Base-by-base conservation (phyloP, 1,140 invertebrate genomes). In the Dreissena rostriformis region DNA sequence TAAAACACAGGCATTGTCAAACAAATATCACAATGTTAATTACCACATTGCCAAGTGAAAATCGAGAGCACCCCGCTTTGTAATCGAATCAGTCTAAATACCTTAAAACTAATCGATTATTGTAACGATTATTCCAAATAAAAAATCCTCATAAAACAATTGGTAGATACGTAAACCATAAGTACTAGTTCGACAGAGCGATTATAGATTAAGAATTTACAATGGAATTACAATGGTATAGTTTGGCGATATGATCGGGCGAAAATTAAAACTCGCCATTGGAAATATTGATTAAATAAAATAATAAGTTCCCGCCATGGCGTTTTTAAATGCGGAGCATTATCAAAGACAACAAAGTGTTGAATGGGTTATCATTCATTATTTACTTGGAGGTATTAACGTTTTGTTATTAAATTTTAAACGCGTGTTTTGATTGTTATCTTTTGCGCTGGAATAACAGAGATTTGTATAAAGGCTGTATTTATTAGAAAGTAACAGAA, bases 241-340 rank as follows among this genome's bases (percentile, higher is more conserved):
- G 70, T 79, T 79, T 66, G 65, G 14, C 2, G 17, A 67, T 70
- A 70, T 70, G 70, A 79, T 79, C 67, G 26, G 51, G 77, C 66
- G 77, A 79, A 79, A 79, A 79, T 79, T 70, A 79, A 79, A 65
- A 76, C 29, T 6, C 15, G 28, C 66, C 68, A 53, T 70, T 24
- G 8, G 57, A 79, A 79, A 79, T 79, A 79, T 79, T 79, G 77
- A 79, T 79, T 79, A 8, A 71, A 66, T 55, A 15, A 19, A 11
- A 53, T 63, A 71, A 63, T 73, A 28, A 61, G 51, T 19, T 15
- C 75, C 22, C 57, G 39, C 39, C 39, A 39, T 39, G 2, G 39
- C 2, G 39, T 39, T 39, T 39, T 39, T 39, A 39, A 39, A 39
- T 39, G 39, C 39, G 39, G 2, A 39, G 39, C 39, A 39, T 39